Percentiles rank a stretch among this genome's conserved stretches.
Conservation (phyloP, 2,888 invertebrate genomes). For the Synanthedon vespiformis region DNA sequence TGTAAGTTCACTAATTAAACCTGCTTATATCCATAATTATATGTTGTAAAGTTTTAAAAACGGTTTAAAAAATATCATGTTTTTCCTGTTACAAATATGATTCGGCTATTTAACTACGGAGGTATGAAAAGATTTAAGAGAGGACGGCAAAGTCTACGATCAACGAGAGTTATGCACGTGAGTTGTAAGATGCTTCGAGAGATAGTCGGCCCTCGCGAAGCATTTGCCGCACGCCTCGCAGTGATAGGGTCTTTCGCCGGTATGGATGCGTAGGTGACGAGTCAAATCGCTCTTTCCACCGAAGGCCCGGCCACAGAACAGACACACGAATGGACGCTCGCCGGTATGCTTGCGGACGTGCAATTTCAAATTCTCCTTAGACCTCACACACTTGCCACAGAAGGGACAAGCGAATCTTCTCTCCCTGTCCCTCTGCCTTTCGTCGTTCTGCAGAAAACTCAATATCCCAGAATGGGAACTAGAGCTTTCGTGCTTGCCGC, state of each 20-base stretch:
- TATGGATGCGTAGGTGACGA: conserved; percentile 87
- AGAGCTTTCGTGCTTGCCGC: conserved; percentile 63
- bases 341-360: conserved; percentile 90
- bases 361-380: conserved; percentile 88
- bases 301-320: conserved; percentile 89
- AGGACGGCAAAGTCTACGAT: conserved; percentile 29
- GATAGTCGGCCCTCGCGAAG: conserved; percentile 90
- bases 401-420: conserved; percentile 88
- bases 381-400: conserved; percentile 89
- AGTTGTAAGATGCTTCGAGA: conserved; percentile 91
- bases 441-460: conserved; percentile 74
- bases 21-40: conserved; percentile 45
- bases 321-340: conserved; percentile 90
- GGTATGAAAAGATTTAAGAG: conserved; percentile 27
- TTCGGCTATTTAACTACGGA: conserved; percentile 38
- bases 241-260: conserved; percentile 90
- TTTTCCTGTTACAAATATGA: conserved; percentile 49
- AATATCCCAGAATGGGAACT: conserved; percentile 69
- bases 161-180: conserved; percentile 84
- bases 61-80: conserved; percentile 64
- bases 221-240: conserved; percentile 94
- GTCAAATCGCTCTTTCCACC: conserved; percentile 91
- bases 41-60: conserved; percentile 59
- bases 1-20: conserved; percentile 57
- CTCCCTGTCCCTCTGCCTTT: conserved; percentile 72